These are phyloP conservation scores for Sitta carolinensis DNA, from an alignment of 2,797 vertebrate species.

Conservation along the genomic window DNA sequence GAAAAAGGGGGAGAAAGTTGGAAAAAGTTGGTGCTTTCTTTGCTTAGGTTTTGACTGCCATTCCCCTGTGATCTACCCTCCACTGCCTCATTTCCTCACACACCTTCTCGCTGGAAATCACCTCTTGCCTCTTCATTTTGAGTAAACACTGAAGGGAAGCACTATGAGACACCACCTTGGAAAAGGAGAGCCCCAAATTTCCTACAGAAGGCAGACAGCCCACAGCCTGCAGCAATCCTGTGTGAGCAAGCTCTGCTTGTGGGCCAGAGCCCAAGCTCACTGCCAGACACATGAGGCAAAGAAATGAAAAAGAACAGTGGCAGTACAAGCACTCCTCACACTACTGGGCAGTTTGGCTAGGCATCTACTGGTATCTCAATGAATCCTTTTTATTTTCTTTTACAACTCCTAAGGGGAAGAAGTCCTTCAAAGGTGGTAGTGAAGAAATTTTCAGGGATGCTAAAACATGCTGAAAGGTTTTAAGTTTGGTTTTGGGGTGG, in stretches of 20 bases:
- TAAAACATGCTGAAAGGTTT: background rate
- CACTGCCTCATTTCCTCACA: background rate
- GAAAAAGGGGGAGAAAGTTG: background rate
- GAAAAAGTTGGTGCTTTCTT: background rate
- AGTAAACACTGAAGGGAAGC: background rate
- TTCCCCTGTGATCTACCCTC: background rate
- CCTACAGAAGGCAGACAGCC: background rate
- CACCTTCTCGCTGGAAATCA: background rate
- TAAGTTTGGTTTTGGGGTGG: accelerated
- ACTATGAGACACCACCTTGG: background rate
- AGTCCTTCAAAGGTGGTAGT: background rate
- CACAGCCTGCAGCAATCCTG: background rate
- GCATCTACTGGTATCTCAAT: background rate
- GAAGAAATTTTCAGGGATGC: background rate
- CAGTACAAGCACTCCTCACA: background rate
- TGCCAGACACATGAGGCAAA: background rate
- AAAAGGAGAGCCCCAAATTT: background rate
- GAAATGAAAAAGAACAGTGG: background rate
- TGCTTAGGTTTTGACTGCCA: background rate
- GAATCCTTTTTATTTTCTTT: background rate
- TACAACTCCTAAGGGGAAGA: accelerated
- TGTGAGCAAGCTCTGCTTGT: accelerated
- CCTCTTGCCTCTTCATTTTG: background rate
- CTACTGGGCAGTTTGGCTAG: background rate
- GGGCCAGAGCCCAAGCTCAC: background rate